Evolutionary conservation across 2,113 vertebrate species (phyloP).

Genomic region (Prunella fulvescens): DNA sequence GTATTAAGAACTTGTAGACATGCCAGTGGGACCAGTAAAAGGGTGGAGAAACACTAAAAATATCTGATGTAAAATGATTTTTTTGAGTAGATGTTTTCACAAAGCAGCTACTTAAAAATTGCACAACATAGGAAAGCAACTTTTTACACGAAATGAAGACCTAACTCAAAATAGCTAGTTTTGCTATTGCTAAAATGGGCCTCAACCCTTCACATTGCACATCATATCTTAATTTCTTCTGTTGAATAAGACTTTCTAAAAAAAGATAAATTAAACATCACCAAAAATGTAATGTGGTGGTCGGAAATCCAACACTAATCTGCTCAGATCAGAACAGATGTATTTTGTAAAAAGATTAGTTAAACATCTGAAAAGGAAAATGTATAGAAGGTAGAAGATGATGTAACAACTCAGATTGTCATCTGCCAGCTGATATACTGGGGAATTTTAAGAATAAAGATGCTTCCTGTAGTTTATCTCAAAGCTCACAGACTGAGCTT

Average conservation of each 20-base stretch:
- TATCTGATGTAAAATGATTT: neutral
- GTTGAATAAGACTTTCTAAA: neutral
- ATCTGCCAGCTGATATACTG: neutral
- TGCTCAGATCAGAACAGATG: neutral
- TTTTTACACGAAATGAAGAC: neutral
- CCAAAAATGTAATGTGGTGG: neutral
- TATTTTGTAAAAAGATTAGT: neutral
- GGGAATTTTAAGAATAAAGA: neutral
- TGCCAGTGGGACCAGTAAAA: neutral
- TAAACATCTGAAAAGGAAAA: neutral
- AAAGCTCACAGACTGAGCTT: neutral
- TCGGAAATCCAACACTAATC: neutral
- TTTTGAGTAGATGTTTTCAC: neutral
- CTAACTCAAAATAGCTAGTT: neutral
- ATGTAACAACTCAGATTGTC: neutral
- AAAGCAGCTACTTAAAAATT: neutral
- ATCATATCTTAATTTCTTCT: neutral
- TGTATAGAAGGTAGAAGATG: neutral
- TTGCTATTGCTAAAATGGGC: neutral
- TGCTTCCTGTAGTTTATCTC: neutral
- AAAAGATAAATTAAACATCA: neutral
- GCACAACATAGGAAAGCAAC: neutral
- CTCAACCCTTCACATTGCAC: neutral
- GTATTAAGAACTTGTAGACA: neutral
- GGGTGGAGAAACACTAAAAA: neutral